Base-by-base conservation (phyloP, 92 coral and sea anemone species). In the Diadumene lineata region DNA sequence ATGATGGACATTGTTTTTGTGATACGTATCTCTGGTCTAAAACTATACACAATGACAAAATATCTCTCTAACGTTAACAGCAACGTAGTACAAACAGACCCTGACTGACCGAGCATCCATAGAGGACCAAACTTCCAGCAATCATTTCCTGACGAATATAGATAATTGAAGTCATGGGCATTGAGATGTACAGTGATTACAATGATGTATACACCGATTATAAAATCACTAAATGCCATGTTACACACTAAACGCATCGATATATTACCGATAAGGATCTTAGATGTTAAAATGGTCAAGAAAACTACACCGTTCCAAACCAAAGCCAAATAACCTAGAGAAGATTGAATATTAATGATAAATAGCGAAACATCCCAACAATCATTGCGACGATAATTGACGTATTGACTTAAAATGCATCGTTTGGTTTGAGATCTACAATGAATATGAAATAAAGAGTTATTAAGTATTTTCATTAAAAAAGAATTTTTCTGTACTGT, bases 51-150 rank as follows among this genome's bases (percentile, higher is more conserved):
- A 57, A 79, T 79, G 26, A n/a, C 79, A 4, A 79, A 22, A 44
- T 79, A 71, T 27, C 85, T 66, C 34, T 81, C 85, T 10, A 81
- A 11, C 24, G 85, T 81, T 70, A 81, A 58, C 1, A 72, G 13
- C 2, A 56, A 43, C 43, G 85, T 61, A 1, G 85, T 81, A 1
- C 72, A 22, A 7, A 74, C 85, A 43, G 53, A 70, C 10, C 61
- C 64, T 3, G 85, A 62, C 55, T 81, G 85, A 11, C 73, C 85
- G 27, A 81, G 19, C 29, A 81, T 43, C 31, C 74, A 27, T 11
- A 81, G 62, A 29, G 70, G 50, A 13, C 85, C 55, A 43, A 63
- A 50, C 34, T 81, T 61, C 34, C 72, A 72, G 43, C 85, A 81
- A 22, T 64, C 25, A 15, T 16, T 26, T 9, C 33, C 29, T 27